These are phyloP conservation scores for Sarcophaga caerulescens DNA, from an alignment of 2,888 invertebrate species.

Conservation along the genomic window DNA sequence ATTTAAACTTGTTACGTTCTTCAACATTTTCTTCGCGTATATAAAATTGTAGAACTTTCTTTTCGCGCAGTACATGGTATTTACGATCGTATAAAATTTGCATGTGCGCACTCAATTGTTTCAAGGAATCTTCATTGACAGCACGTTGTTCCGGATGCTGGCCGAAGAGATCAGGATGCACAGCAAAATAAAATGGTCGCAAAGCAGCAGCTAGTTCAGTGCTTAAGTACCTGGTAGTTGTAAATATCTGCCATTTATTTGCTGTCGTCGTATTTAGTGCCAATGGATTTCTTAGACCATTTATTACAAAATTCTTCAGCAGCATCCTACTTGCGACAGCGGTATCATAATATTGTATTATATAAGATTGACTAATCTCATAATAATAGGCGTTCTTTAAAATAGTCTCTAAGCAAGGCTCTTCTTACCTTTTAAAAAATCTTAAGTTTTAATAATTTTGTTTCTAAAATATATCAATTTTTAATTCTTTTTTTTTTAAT, in stretches of 20 bases:
- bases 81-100: conserved; percentile 86
- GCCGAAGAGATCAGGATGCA: conserved; percentile 97
- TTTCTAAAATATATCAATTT: neutral
- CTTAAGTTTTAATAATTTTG: neutral
- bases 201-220: conserved; percentile 94
- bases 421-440: neutral
- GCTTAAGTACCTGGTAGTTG: conserved; percentile 81
- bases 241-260: neutral
- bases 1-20: conserved; percentile 83
- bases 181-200: conserved; percentile 96
- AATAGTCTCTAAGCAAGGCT: neutral
- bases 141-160: conserved; percentile 93
- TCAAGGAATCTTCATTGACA: conserved; percentile 94
- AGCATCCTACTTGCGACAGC: conserved; percentile 38
- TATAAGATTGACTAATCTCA: conserved; percentile 31
- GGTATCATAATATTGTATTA: conserved; percentile 24
- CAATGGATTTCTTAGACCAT: conserved; percentile 25
- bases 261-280: conserved; percentile 9
- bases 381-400: neutral
- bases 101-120: conserved; percentile 92
- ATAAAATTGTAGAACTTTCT: conserved; percentile 89
- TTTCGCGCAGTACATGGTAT: conserved; percentile 76
- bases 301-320: conserved; percentile 34
- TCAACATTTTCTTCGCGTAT: conserved; percentile 82
- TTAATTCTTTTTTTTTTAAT: neutral